These are phyloP conservation scores for Charina bottae DNA, from an alignment of 2,113 vertebrate genomes.

Conservation along the genomic window DNA sequence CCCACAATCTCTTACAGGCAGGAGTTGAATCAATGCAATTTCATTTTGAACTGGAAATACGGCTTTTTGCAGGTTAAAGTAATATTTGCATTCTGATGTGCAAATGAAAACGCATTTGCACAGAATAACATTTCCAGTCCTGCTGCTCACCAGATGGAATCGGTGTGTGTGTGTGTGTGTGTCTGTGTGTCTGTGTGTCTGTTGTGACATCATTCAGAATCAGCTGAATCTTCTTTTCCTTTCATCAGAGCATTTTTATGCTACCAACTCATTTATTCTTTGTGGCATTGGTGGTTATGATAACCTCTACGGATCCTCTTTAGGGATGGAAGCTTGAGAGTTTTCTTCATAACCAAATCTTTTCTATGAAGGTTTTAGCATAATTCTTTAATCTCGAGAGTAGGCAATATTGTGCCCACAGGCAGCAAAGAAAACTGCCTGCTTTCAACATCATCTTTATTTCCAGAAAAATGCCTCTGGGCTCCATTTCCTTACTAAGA, in stretches of 20 bases:
- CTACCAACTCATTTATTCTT: background rate
- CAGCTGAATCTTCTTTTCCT: background rate
- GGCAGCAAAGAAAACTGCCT: background rate
- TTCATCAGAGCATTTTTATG: background rate
- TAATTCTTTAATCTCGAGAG: background rate
- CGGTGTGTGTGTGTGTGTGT: background rate
- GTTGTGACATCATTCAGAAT: background rate
- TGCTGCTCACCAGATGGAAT: background rate
- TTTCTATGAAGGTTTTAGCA: background rate
- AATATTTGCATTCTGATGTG: background rate
- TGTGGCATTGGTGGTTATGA: background rate
- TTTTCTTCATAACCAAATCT: background rate
- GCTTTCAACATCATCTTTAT: background rate
- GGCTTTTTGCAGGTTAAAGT: background rate
- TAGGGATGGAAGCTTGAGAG: background rate
- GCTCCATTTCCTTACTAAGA: background rate
- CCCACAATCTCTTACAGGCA: background rate
- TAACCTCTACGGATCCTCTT: background rate
- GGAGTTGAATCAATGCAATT: background rate
- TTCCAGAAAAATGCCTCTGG: background rate
- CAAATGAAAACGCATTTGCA: background rate
- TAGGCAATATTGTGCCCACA: background rate
- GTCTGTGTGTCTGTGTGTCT: too few species aligned
- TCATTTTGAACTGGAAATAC: background rate
- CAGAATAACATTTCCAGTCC: background rate